A percentile compares a stretch with the other conserved stretches of the same genome.
Conservation (phyloP, 1,140 invertebrate species). For the Cryptotermes secundus region DNA sequence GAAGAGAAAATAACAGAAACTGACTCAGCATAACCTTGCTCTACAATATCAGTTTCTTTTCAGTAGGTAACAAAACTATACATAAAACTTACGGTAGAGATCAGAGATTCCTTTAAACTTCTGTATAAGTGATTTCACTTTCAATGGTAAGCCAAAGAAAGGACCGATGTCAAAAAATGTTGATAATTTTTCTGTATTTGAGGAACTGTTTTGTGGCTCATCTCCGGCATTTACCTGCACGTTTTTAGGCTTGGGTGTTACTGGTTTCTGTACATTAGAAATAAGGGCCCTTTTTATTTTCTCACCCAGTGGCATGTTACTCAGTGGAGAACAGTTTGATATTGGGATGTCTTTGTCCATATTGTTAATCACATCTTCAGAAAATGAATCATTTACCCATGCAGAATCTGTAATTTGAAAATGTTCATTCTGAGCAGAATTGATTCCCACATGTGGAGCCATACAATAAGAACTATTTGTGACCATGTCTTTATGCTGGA, state of each 20-base stretch:
- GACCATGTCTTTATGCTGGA: background rate
- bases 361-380: background rate
- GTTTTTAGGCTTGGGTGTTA: slow-evolving; percentile 33
- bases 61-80: too few relatives aligned
- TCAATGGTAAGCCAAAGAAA: slow-evolving; percentile 72
- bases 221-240: slow-evolving; percentile 30
- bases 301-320: slow-evolving; percentile 26
- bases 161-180: slow-evolving; percentile 46
- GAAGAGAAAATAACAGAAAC: too few relatives aligned
- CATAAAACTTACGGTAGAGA: slow-evolving; percentile 59
- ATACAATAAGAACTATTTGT: background rate
- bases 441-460: background rate
- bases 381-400: slow-evolving; percentile 25
- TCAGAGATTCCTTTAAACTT: slow-evolving; percentile 65
- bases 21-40: too few relatives aligned
- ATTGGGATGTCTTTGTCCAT: background rate
- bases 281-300: slow-evolving; percentile 42
- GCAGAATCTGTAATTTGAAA: background rate
- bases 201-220: slow-evolving; percentile 9
- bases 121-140: slow-evolving; percentile 62
- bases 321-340: background rate
- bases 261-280: slow-evolving; percentile 42
- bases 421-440: background rate
- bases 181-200: slow-evolving; percentile 32
- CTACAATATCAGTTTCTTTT: too few relatives aligned